Conservation (phyloP, 2,797 vertebrate genomes). For the Bradypodion pumilum region DNA sequence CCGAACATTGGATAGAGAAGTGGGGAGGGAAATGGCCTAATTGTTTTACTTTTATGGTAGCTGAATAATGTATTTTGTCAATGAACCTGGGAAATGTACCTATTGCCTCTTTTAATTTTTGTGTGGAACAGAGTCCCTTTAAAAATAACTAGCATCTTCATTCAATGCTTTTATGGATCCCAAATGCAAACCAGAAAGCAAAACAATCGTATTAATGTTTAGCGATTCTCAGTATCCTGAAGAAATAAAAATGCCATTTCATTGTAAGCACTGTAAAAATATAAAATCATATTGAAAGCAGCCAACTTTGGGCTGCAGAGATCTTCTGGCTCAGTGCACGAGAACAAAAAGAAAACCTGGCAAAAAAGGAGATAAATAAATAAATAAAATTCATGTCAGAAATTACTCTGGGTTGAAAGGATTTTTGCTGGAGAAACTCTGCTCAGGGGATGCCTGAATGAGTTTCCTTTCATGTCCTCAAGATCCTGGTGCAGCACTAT, state of each 20-base stretch:
- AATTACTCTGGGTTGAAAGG: too few relatives aligned
- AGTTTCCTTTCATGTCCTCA: too few relatives aligned
- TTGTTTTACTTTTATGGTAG: constrained; percentile 36
- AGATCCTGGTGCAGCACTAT: too few relatives aligned
- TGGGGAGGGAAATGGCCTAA: constrained; percentile 39
- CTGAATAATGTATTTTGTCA: neutral
- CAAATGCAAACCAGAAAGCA: constrained; percentile 22
- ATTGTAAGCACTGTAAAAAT: neutral
- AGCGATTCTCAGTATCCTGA: neutral
- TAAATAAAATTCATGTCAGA: too few relatives aligned
- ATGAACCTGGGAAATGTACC: rapidly evolving
- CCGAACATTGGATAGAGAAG: constrained; percentile 33
- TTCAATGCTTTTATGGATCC: neutral
- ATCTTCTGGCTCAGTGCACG: neutral
- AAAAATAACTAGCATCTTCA: neutral
- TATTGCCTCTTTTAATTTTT: neutral
- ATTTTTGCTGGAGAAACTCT: too few relatives aligned
- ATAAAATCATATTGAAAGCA: neutral
- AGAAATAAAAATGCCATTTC: constrained; percentile 6
- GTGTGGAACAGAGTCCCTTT: neutral
- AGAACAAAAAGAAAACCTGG: neutral
- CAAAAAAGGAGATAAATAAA: too few relatives aligned
- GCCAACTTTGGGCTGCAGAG: neutral
- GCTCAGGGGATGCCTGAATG: too few relatives aligned
- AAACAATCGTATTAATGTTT: constrained; percentile 26